Evolutionary conservation across 2,888 invertebrate species (phyloP).

Genomic region (Drosophila seclusa): DNA sequence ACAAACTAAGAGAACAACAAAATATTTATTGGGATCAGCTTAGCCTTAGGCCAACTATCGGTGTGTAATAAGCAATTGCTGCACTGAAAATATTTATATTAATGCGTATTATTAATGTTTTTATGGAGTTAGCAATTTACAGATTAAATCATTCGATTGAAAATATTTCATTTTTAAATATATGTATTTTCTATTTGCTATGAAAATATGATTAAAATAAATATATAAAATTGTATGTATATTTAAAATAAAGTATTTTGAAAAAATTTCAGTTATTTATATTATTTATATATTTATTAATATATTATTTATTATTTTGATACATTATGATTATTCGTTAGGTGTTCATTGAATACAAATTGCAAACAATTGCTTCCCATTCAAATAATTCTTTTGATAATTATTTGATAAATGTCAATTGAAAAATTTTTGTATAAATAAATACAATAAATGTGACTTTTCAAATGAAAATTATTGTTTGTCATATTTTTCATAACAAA

Average conservation of each 20-base stretch:
- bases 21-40: background rate
- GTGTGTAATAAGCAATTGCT: background rate
- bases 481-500: background rate
- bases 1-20: background rate
- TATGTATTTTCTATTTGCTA: background rate
- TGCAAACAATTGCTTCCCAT: background rate
- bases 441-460: background rate
- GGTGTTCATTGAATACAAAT: background rate
- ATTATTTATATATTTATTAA: no score
- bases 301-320: background rate
- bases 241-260: background rate
- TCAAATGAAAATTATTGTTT: background rate
- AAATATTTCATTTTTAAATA: background rate
- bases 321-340: background rate
- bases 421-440: background rate
- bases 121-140: background rate
- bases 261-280: background rate
- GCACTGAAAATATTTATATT: background rate
- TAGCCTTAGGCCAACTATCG: background rate
- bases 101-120: background rate
- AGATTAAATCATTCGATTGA: background rate
- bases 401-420: background rate
- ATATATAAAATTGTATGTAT: background rate
- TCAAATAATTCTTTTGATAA: background rate
- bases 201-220: background rate